Evolutionary conservation across 1,140 invertebrate species (phyloP).

Genomic region (Scaptomyza hsui): DNA sequence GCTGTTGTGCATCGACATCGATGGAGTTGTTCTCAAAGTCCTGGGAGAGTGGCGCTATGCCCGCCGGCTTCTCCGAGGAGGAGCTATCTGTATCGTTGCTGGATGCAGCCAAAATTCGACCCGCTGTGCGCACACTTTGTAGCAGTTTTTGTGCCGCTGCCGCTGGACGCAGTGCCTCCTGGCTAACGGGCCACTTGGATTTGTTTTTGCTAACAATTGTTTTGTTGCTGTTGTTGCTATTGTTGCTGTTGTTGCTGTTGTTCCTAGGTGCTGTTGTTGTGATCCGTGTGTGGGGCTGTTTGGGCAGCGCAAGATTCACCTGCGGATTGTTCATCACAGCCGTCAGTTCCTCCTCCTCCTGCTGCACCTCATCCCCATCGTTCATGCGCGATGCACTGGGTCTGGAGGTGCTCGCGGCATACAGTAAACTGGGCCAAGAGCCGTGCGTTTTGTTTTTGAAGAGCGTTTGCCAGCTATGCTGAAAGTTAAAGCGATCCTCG

Average conservation of each 20-base stretch:
- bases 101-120: not conserved
- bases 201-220: conserved; percentile 74
- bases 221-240: conserved; percentile 69
- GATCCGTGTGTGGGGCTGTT: conserved; percentile 39
- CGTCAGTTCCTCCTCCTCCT: conserved; percentile 62
- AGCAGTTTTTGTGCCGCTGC: conserved; percentile 47
- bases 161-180: conserved; percentile 58
- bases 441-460: conserved; percentile 66
- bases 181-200: conserved; percentile 72
- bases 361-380: conserved; percentile 36
- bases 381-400: conserved; percentile 18
- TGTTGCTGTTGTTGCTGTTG: conserved; percentile 42
- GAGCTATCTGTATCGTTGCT: conserved; percentile 31
- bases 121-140: conserved; percentile 24
- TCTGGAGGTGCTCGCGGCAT: conserved; percentile 51
- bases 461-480: conserved; percentile 62
- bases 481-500: conserved; percentile 64
- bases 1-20: conserved; percentile 70
- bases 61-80: conserved; percentile 68
- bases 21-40: conserved; percentile 83
- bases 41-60: conserved; percentile 55
- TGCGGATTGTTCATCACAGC: conserved; percentile 77
- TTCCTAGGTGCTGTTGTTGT: conserved; percentile 67
- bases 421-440: conserved; percentile 48
- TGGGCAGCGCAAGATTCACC: conserved; percentile 43